phyloP scores from a whole-genome alignment of 2,797 vertebrate species.

The Gymnothorax reevesii region DNA sequence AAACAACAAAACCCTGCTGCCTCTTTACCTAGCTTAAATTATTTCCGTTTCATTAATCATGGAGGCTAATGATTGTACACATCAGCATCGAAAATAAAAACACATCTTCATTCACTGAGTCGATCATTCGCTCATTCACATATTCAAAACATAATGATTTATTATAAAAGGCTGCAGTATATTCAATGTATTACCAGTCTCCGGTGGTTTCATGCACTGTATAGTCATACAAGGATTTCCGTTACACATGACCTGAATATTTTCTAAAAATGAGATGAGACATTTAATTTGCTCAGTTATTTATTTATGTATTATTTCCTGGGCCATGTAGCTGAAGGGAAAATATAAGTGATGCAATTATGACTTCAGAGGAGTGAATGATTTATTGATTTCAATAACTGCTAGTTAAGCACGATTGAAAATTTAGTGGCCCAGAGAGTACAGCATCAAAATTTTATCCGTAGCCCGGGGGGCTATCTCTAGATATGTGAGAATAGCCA shows the following conservation, averaged over 20 bases:
- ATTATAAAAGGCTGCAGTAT: too few relatives aligned
- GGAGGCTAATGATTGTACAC: neutral
- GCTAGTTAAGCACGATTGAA: slow-evolving; percentile 75
- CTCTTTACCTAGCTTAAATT: neutral
- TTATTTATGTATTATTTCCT: neutral
- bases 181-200: too few relatives aligned
- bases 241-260: neutral
- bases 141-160: too few relatives aligned
- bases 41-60: neutral
- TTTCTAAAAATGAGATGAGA: neutral
- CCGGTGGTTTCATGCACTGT: too few relatives aligned
- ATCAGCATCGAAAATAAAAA: neutral
- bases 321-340: slow-evolving; percentile 65
- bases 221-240: neutral
- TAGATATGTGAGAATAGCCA: slow-evolving; percentile 70
- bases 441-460: slow-evolving; percentile 72
- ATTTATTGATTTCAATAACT: slow-evolving; percentile 82
- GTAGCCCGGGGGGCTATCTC: slow-evolving; percentile 67
- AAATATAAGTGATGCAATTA: slow-evolving; percentile 69
- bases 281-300: neutral
- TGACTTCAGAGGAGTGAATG: slow-evolving; percentile 72
- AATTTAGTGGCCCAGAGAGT: slow-evolving; percentile 73
- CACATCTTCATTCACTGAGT: neutral
- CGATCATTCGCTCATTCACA: too few relatives aligned
- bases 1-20: neutral